Conservation (phyloP, 1,140 invertebrate species). For the Phortica variegata region DNA sequence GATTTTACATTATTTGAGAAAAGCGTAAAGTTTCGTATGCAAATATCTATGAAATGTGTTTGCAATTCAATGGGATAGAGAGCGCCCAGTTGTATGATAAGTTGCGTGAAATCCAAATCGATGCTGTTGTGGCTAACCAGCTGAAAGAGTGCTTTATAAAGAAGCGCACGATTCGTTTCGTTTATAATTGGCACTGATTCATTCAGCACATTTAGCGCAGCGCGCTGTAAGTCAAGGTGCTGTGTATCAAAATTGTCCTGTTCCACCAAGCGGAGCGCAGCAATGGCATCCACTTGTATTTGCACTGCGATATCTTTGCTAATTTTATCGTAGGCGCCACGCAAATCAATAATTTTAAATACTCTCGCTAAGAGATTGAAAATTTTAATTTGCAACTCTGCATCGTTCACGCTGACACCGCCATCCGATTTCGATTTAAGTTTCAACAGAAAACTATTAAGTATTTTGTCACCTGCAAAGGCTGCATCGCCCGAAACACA, state of each 20-base stretch:
- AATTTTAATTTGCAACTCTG: slow-evolving; percentile 35
- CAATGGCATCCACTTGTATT: slow-evolving; percentile 38
- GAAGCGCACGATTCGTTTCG: slow-evolving; percentile 38
- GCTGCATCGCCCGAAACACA: slow-evolving; percentile 43
- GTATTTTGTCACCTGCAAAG: slow-evolving; percentile 43
- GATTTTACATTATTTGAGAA: slow-evolving; percentile 42
- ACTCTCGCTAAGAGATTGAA: slow-evolving; percentile 41
- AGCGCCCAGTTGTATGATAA: slow-evolving; percentile 33
- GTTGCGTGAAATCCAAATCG: slow-evolving; percentile 34
- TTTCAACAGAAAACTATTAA: slow-evolving; percentile 43
- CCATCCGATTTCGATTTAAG: slow-evolving; percentile 8
- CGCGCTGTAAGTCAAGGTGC: slow-evolving; percentile 30
- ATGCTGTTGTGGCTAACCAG: slow-evolving; percentile 37
- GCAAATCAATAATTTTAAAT: slow-evolving; percentile 27
- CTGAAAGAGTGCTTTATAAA: slow-evolving; percentile 42
- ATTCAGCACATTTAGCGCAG: slow-evolving; percentile 29
- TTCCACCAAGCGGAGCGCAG: slow-evolving; percentile 26
- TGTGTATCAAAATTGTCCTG: slow-evolving; percentile 21
- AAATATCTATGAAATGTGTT: slow-evolving; percentile 37
- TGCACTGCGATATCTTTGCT: slow-evolving; percentile 19
- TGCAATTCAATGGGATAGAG: slow-evolving; percentile 46
- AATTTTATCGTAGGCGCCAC: slow-evolving; percentile 20
- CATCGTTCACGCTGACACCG: background rate
- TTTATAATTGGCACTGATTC: slow-evolving; percentile 34
- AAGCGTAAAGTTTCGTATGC: slow-evolving; percentile 38